phyloP scores from a whole-genome alignment of 2,113 vertebrate species.

The Noctilio leporinus region DNA sequence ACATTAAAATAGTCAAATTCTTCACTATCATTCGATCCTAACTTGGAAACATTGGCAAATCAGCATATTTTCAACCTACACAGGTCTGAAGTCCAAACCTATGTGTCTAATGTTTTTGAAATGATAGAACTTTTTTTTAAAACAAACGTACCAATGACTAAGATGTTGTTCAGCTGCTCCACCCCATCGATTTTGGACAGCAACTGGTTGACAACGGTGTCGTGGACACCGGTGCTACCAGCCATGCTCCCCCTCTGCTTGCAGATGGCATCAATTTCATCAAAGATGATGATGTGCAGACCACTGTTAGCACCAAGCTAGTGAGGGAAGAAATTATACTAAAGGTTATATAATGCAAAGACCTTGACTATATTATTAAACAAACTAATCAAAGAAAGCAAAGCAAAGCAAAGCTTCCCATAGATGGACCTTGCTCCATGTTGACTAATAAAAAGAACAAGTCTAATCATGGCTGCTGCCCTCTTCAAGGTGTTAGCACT shows the following conservation, averaged over 20 bases:
- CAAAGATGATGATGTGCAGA: slow-evolving; percentile 97
- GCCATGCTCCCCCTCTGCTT: slow-evolving; percentile 99
- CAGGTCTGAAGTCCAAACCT: not conserved
- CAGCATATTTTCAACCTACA: not conserved
- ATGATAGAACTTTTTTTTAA: not conserved
- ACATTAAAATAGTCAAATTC: not conserved
- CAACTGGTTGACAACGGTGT: slow-evolving; percentile 97
- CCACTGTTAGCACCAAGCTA: slow-evolving; percentile 96
- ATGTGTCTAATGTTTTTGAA: not conserved
- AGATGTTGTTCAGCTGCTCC: slow-evolving; percentile 98
- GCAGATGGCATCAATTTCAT: slow-evolving; percentile 98
- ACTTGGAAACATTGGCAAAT: slow-evolving; percentile 16
- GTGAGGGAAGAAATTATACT: not conserved
- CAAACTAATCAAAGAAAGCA: not conserved
- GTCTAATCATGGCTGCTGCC: not conserved
- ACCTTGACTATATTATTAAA: not conserved
- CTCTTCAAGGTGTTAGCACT: not conserved
- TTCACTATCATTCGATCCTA: not conserved
- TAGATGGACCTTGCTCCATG: not conserved
- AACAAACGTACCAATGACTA: slow-evolving; percentile 89
- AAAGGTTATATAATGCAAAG: not conserved
- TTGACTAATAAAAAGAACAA: not conserved
- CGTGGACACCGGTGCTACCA: slow-evolving; percentile 94
- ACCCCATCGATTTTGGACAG: slow-evolving; percentile 97
- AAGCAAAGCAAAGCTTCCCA: not conserved